Conservation (phyloP, 2,888 invertebrate species). For the Drosophila vallismaia region DNA sequence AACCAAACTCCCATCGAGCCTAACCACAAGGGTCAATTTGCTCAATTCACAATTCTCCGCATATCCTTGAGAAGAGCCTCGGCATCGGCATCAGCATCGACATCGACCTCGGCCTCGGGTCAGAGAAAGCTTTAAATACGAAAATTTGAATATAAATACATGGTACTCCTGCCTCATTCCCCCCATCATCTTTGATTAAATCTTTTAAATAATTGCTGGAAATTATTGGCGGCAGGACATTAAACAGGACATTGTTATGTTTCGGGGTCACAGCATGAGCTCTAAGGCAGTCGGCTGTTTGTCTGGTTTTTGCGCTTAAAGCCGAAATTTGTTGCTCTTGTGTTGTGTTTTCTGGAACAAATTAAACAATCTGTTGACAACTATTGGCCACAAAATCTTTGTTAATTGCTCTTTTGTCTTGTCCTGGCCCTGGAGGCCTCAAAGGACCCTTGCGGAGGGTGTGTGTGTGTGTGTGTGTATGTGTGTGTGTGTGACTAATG, state of each 20-base stretch:
- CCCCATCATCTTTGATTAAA: neutral
- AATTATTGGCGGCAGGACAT: neutral
- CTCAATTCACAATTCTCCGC: slow-evolving; percentile 7
- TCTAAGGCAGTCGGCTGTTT: neutral
- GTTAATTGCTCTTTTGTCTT: slow-evolving; percentile 58
- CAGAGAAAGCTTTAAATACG: too few relatives aligned
- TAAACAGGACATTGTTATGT: slow-evolving; percentile 24
- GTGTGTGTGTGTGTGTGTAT: slow-evolving; percentile 39
- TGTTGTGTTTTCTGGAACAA: slow-evolving; percentile 18
- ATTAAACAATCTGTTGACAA: slow-evolving; percentile 58
- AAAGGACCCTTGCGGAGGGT: slow-evolving; percentile 1
- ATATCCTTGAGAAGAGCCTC: slow-evolving; percentile 13
- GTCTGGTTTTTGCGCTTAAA: neutral
- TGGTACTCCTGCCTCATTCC: neutral
- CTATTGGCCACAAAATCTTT: slow-evolving; percentile 61
- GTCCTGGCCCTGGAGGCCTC: slow-evolving; percentile 18
- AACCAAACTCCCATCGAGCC: slow-evolving; percentile 33
- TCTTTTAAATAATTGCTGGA: neutral
- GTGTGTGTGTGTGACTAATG: slow-evolving; percentile 40
- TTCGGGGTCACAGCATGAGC: slow-evolving; percentile 13
- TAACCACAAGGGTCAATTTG: slow-evolving; percentile 34
- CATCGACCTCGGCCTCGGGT: too few relatives aligned
- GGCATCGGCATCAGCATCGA: too few relatives aligned
- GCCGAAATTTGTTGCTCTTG: neutral
- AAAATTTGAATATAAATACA: neutral